These are phyloP conservation scores for Mizuhopecten yessoensis DNA, from an alignment of 1,140 invertebrate species.

Conservation along the genomic window DNA sequence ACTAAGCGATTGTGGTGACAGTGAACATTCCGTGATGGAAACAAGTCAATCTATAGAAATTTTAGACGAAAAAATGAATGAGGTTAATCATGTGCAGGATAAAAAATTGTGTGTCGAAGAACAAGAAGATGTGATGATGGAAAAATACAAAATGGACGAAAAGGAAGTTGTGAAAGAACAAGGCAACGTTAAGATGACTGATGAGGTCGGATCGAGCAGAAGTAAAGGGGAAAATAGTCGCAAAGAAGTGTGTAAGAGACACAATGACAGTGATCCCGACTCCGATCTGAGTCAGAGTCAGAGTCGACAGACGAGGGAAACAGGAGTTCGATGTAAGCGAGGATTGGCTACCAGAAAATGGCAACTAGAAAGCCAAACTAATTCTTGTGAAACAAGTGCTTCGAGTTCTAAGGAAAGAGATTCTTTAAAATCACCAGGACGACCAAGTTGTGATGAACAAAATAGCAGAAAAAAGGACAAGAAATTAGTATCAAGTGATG, in stretches of 20 bases:
- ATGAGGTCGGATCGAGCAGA: background rate
- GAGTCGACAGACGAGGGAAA: background rate
- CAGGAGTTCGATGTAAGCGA: background rate
- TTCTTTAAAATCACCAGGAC: background rate
- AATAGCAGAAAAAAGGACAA: background rate
- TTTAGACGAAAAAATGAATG: background rate
- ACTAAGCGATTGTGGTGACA: background rate
- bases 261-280: background rate
- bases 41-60: background rate
- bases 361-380: background rate
- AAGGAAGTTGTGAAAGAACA: background rate
- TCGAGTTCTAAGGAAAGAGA: background rate
- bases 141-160: no score
- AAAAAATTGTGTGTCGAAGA: background rate
- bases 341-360: background rate
- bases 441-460: background rate
- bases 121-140: no score
- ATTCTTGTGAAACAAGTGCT: background rate
- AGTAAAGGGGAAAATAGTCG: background rate
- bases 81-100: background rate
- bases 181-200: background rate
- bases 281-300: slow-evolving; percentile 8
- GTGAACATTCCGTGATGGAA: background rate
- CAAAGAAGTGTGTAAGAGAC: background rate
- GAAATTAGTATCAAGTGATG: background rate